These are phyloP conservation scores for Pherbina coryleti DNA, from an alignment of 2,888 invertebrate species.

Conservation along the genomic window DNA sequence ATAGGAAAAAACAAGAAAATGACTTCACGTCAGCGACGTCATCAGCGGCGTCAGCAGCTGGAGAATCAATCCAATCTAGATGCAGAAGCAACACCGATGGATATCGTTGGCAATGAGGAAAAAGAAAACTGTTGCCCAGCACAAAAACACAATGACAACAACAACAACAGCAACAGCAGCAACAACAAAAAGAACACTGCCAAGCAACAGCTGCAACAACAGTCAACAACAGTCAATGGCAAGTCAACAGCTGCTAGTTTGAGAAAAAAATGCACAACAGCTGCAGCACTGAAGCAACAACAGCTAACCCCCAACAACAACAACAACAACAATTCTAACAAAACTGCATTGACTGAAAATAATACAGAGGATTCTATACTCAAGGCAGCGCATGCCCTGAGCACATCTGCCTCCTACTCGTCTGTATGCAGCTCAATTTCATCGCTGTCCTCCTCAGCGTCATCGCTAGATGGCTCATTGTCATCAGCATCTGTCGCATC, in stretches of 20 bases:
- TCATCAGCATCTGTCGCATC: slow-evolving; percentile 49
- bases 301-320: background rate
- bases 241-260: slow-evolving; percentile 39
- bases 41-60: slow-evolving; percentile 40
- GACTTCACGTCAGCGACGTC: slow-evolving; percentile 41
- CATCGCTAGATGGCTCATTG: slow-evolving; percentile 40
- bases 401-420: slow-evolving; percentile 35
- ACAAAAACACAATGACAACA: slow-evolving; percentile 24
- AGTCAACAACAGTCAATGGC: slow-evolving; percentile 27
- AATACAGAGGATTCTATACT: too few relatives aligned
- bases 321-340: background rate
- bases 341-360: too few relatives aligned
- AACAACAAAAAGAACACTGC: slow-evolving; percentile 11
- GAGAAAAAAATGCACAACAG: slow-evolving; percentile 48
- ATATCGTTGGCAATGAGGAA: slow-evolving; percentile 39
- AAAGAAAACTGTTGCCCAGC: slow-evolving; percentile 43
- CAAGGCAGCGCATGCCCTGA: background rate
- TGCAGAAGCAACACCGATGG: slow-evolving; percentile 31
- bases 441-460: slow-evolving; percentile 36
- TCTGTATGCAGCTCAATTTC: slow-evolving; percentile 46
- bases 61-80: background rate
- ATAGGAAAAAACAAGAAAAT: slow-evolving; percentile 39
- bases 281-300: slow-evolving; percentile 45
- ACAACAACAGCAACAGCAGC: slow-evolving; percentile 42
- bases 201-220: slow-evolving; percentile 40